Conservation (phyloP, 2,113 vertebrate genomes). For the Excalfactoria chinensis region DNA sequence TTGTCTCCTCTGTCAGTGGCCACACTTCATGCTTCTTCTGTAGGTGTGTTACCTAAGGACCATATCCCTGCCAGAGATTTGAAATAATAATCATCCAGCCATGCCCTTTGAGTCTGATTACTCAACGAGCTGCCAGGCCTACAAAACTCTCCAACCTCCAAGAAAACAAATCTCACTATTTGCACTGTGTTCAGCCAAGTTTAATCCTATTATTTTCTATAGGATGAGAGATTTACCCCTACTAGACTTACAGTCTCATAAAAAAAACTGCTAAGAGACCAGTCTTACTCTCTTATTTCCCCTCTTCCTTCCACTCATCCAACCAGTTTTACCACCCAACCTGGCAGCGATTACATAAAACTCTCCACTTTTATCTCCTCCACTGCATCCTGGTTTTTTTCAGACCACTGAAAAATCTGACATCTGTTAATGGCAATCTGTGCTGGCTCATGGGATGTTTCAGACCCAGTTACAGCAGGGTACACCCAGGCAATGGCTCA, state of each 20-base stretch:
- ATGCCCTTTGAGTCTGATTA: not conserved
- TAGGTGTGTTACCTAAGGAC: not conserved
- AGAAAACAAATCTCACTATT: constrained; percentile 26
- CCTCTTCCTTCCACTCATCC: not conserved
- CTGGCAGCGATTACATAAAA: not conserved
- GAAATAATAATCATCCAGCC: not conserved
- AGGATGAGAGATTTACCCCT: not conserved
- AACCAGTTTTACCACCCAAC: not conserved
- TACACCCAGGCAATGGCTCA: not conserved
- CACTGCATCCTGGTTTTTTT: not conserved
- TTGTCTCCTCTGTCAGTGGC: not conserved
- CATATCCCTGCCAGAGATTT: not conserved
- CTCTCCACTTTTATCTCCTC: not conserved
- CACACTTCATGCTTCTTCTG: not conserved
- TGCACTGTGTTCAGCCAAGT: constrained; percentile 18
- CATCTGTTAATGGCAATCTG: not conserved
- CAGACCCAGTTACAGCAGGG: not conserved
- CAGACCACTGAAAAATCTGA: not conserved
- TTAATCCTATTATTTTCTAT: constrained; percentile 14
- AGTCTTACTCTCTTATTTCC: not conserved
- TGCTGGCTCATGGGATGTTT: not conserved
- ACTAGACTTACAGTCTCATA: not conserved
- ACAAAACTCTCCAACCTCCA: not conserved
- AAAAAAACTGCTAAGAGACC: not conserved
- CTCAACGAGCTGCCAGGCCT: not conserved